Conservation (phyloP, 2,113 vertebrate genomes). For the Bos indicus region DNA sequence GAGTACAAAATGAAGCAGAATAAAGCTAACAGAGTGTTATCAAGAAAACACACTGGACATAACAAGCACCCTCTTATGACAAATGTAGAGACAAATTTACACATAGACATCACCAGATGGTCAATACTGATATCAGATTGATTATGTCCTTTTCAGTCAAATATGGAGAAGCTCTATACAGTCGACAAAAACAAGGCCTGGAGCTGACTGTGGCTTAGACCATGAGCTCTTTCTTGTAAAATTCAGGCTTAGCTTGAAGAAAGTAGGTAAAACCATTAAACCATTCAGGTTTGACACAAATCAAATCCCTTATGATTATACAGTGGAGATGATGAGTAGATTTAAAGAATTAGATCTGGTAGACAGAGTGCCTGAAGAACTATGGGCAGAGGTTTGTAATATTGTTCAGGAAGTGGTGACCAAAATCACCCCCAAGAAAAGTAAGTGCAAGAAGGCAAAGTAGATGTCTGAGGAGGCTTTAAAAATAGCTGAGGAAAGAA, state of each 20-base stretch:
- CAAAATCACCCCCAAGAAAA: background rate
- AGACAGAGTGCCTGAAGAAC: background rate
- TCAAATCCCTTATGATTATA: background rate
- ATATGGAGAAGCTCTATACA: background rate
- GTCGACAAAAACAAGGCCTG: background rate
- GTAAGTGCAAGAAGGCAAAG: background rate
- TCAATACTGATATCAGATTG: background rate
- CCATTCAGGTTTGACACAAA: background rate
- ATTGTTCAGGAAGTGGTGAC: background rate
- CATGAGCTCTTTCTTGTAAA: background rate
- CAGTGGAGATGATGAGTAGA: background rate
- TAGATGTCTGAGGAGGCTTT: background rate
- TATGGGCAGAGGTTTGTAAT: background rate
- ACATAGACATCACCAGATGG: background rate
- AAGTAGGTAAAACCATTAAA: background rate
- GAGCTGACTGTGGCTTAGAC: background rate
- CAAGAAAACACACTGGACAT: background rate
- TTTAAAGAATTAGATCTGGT: background rate
- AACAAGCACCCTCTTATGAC: background rate
- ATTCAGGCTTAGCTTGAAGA: background rate
- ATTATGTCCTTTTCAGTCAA: background rate
- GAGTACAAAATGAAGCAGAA: background rate
- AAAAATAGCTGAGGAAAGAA: background rate
- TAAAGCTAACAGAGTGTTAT: background rate
- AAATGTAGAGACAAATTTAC: background rate